Evolutionary conservation across 2,888 invertebrate species (phyloP), one percentile per base, ranked within the genome.

Genomic region (Drosophila mayaguana): DNA sequence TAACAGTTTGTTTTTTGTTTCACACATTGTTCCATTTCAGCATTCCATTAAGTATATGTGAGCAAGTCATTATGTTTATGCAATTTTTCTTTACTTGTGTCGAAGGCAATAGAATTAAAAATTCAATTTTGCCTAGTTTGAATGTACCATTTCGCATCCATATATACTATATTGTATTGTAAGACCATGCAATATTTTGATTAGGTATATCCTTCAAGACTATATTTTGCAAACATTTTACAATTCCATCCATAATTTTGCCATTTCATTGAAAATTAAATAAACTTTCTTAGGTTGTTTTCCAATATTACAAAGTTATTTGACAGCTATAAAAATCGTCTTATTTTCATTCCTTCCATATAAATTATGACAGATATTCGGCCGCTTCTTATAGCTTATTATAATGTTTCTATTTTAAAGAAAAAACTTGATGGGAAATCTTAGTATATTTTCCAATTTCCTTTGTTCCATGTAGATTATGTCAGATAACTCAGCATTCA

Each of bases 11-110:
- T 22, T 11, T 45, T 34, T 57, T 8, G 20, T 12, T 18, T 32
- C 20, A 43, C 16, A 22, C n/a, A 11, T 11, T 48, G 25, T 59
- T 59, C 14, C 25, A 59, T 46, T 46, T 14, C 34, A 48, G 22
- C 48, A 38, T 59, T 25, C 16, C 46, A 3, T 36, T 16, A 25
- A 11, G 14, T 18, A 46, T 36, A 25, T 42, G 7, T 28, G 12
- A 18, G 25, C 18, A 22, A 16, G 3, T 25, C 51, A 25, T 3
- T n/a, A 40, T 3, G 18, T n/a, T n/a, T 42, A 12, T 25, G 18
- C 6, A 11, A 40, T 28, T 28, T 40, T n/a, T 6, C 14, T 54
- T 28, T 14, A 25, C 14, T 38, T 38, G 22, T n/a, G 6, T n/a
- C 9, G 2, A 16, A 11, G 2, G 3, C 11, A 6, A n/a, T 36